Evolutionary conservation across 2,797 vertebrate genomes (phyloP).

Genomic region (Denticeps clupeoides): DNA sequence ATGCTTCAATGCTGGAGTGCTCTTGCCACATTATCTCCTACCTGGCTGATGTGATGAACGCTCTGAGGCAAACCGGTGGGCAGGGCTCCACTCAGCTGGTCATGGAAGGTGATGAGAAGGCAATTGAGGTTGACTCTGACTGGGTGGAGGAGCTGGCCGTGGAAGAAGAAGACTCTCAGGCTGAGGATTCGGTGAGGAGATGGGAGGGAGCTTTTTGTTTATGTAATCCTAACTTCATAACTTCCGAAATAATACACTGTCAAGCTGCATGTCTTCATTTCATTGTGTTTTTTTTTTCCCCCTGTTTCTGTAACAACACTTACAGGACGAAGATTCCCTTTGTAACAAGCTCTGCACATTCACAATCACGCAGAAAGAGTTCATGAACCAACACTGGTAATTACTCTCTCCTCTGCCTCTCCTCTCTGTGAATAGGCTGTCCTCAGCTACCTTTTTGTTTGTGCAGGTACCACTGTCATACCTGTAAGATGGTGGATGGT

Average conservation of each 20-base stretch:
- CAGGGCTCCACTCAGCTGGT: slow-evolving; percentile 80
- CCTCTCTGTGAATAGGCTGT: neutral
- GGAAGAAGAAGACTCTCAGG: slow-evolving; percentile 96
- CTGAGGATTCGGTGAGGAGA: slow-evolving; percentile 84
- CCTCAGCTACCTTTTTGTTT: slow-evolving; percentile 21
- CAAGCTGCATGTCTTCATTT: neutral
- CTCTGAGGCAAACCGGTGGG: slow-evolving; percentile 77
- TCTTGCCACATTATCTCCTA: slow-evolving; percentile 95
- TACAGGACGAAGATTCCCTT: slow-evolving; percentile 99
- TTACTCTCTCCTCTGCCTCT: slow-evolving; percentile 9
- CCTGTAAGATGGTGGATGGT: slow-evolving; percentile 98
- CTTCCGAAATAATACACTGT: too few species aligned
- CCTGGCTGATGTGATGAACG: slow-evolving; percentile 95
- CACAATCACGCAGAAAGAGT: slow-evolving; percentile 98
- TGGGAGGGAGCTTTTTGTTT: too few species aligned
- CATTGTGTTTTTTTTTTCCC: slow-evolving; percentile 28
- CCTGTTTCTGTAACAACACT: too few species aligned
- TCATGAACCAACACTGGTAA: slow-evolving; percentile 99
- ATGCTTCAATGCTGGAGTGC: slow-evolving; percentile 87
- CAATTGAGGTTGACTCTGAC: slow-evolving; percentile 94
- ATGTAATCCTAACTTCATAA: too few species aligned
- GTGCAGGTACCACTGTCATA: slow-evolving; percentile 97
- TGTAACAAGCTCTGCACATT: slow-evolving; percentile 99
- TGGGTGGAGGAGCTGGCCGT: slow-evolving; percentile 96
- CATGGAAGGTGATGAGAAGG: slow-evolving; percentile 89